phyloP scores from a whole-genome alignment of 2,113 vertebrate genomes.

The Sialia sialis region DNA sequence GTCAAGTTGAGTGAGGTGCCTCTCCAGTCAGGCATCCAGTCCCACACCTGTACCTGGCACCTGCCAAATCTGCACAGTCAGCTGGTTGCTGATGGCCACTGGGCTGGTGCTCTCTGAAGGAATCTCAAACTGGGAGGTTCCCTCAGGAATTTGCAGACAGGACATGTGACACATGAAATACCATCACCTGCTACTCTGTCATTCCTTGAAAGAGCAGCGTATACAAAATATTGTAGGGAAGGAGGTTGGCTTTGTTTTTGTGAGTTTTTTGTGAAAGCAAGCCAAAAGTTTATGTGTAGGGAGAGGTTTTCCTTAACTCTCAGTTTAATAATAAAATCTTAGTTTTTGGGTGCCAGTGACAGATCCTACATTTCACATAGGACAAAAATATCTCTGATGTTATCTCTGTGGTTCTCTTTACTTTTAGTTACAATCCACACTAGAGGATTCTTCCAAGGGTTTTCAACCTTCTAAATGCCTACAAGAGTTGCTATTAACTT shows the following conservation, averaged over 20 bases:
- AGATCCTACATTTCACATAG: not conserved
- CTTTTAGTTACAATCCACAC: not conserved
- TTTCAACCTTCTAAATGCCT: slow-evolving; percentile 1
- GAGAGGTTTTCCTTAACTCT: not conserved
- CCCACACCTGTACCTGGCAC: not conserved
- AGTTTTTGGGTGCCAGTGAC: not conserved
- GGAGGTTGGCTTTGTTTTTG: not conserved
- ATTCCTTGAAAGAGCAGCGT: not conserved
- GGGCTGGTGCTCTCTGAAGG: not conserved
- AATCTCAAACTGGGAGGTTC: not conserved
- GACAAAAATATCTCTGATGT: not conserved
- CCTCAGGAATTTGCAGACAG: not conserved
- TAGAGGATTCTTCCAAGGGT: not conserved
- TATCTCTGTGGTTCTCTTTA: not conserved
- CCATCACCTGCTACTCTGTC: not conserved
- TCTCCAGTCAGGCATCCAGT: not conserved
- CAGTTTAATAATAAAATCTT: not conserved
- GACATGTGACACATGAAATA: not conserved
- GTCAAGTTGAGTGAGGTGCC: not conserved
- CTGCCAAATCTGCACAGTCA: not conserved
- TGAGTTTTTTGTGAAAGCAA: not conserved
- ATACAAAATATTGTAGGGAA: not conserved
- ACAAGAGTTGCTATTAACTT: slow-evolving; percentile 5
- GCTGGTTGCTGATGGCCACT: not conserved
- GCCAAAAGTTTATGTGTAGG: not conserved